Evolutionary conservation across 2,888 invertebrate genomes (phyloP).

Genomic region (Zygogramma bicolorata): DNA sequence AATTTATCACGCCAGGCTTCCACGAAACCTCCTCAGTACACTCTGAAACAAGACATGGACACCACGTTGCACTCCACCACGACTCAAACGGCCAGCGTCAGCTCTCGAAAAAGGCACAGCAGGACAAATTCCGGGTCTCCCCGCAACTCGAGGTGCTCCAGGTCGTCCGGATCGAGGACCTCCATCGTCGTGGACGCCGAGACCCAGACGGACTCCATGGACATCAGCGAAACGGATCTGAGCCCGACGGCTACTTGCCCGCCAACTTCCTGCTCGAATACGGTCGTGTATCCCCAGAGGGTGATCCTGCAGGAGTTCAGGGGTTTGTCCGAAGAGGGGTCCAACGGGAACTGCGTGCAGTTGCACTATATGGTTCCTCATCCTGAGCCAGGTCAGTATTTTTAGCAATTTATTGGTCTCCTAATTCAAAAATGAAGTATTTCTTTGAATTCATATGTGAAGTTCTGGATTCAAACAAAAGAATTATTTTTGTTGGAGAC

Average conservation of each 20-base stretch:
- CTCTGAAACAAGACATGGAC: conserved; percentile 70
- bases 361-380: conserved; percentile 63
- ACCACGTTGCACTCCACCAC: conserved; percentile 66
- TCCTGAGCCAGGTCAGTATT: conserved; percentile 56
- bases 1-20: conserved; percentile 66
- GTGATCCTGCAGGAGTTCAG: conserved; percentile 63
- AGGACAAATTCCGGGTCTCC: conserved; percentile 73
- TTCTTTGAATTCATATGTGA: too few species aligned
- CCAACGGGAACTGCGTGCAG: conserved; percentile 64
- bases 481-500: too few species aligned
- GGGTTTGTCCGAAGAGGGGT: conserved; percentile 54
- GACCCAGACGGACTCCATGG: conserved; percentile 77
- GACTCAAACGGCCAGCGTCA: conserved; percentile 60
- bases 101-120: conserved; percentile 71
- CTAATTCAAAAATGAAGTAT: neutral
- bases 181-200: conserved; percentile 71
- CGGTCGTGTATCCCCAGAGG: conserved; percentile 59
- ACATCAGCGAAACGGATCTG: conserved; percentile 73
- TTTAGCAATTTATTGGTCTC: neutral
- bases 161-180: conserved; percentile 59
- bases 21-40: conserved; percentile 72
- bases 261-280: conserved; percentile 41
- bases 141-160: conserved; percentile 59
- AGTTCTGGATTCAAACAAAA: too few species aligned
- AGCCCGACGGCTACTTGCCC: conserved; percentile 68